Base-by-base conservation (phyloP, 2,113 vertebrate genomes). In the Platycercus adscitus region DNA sequence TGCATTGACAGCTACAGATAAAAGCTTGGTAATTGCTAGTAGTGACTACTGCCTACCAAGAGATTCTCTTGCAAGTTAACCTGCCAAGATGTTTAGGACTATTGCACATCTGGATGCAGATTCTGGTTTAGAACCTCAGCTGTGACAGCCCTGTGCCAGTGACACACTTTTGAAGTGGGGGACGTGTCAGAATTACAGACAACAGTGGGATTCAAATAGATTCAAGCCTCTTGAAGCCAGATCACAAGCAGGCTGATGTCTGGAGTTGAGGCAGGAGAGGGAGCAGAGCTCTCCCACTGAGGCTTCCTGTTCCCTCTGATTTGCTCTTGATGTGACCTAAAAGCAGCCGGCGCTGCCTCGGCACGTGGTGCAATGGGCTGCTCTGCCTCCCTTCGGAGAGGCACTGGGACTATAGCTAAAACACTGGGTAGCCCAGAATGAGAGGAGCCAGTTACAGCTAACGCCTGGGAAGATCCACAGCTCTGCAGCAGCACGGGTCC, bases 1-100 rank as follows among this genome's bases (percentile, higher is more conserved):
- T n/a, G 58, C 85, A 60, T 24, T 94, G 90, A 96, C 92, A 96
- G 93, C 81, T 47, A 76, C 78, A 85, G 88, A 88, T 91, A 91
- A 94, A 89, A 94, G 92, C 88, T 33, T 6, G 56, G 56, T 88
- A 94, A 93, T 88, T 88, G 90, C 85, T 76, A 21, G 58, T 46
- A 65, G 93, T 26, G 83, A 85, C 88, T 94, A 5, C 56, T 55
- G 88, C 82, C 79, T 93, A 82, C 71, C 16, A 19, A 24, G 55
- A 85, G 65, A 66, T 49, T 85, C 81, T 91, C 73, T 85, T 89
- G 61, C 24, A 47, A 68, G 47, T 50, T 79, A 89, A 63, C 81
- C 81, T 82, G 75, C 41, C 85, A 52, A 39, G 64, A 43, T 46
- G 33, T 89, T 91, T 66, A 81, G 69, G 64, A 24, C n/a, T 78